Evolutionary conservation across 2,113 vertebrate species (phyloP), one percentile per base, ranked within the genome.

Genomic region (Shinisaurus crocodilurus): DNA sequence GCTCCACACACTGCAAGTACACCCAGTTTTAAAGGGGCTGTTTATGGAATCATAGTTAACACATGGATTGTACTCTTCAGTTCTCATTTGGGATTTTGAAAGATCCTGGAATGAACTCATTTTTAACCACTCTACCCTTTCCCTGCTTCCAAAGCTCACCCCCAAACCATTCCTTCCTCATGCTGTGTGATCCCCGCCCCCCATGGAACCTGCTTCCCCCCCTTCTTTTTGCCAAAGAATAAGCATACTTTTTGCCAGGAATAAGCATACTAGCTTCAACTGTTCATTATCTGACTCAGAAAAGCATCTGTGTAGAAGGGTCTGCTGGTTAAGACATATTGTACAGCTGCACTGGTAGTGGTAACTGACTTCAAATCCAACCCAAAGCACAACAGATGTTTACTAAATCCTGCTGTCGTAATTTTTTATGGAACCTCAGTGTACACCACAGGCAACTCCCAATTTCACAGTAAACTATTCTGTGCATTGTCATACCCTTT

Each of bases 281-380:
- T 95, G 63, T 92, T 96, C 87, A 93, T 87, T 92, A 89, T 92
- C 65, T 96, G 94, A 96, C 88, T 96, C 94, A 95, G 89, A 93
- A 90, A 91, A 82, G 92, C 95, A 95, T 94, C 91, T 88, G 29
- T 37, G 69, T 69, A 57, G n/a, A 91, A 89, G 10, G 72, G 34
- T 43, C 77, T 90, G 65, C 91, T 89, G 48, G 34, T 7, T 48
- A 89, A 90, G 77, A 92, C 92, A 92, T 75, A 90, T 94, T 91
- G 93, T 91, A 63, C 93, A 95, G 94, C 94, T 97, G 90, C 89
- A 50, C 32, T 94, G 25, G 60, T 95, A 90, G 90, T 94, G 25
- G 60, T 95, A 90, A 90, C 89, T 89, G 63, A 92, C 29, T 89
- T 93, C 18, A 76, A 91, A 76, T 93, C 88, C 85, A 89, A 60